Percentiles rank a stretch among this genome's conserved stretches.
Evolutionary conservation across 2,797 vertebrate species (phyloP).

Genomic region (Pygocentrus nattereri): DNA sequence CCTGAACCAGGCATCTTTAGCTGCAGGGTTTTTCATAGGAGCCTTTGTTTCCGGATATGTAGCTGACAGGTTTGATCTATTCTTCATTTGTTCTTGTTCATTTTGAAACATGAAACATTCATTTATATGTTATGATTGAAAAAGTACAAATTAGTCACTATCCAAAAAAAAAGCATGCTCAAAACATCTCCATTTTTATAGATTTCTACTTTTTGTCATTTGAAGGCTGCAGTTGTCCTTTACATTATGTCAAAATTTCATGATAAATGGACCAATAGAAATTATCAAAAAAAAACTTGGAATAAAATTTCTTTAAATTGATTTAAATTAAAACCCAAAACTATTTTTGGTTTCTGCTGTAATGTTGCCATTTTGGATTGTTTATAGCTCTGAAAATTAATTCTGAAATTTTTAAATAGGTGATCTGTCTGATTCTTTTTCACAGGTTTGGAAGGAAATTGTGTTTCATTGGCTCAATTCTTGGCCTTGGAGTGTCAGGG

Average conservation of each 20-base stretch:
- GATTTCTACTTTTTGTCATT: no score
- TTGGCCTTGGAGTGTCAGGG: constrained; percentile 49
- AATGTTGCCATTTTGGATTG: no score
- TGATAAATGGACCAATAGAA: no score
- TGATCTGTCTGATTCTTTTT: background rate
- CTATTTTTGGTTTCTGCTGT: no score
- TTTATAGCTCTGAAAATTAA: background rate
- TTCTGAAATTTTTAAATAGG: background rate
- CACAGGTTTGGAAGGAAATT: constrained; percentile 16
- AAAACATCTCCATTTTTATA: no score
- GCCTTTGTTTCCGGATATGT: constrained; percentile 54
- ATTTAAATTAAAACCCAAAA: no score
- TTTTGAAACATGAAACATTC: background rate
- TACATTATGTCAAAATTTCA: no score
- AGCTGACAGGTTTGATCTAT: constrained; percentile 5
- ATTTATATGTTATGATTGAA: background rate
- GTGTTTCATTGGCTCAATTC: constrained; percentile 48
- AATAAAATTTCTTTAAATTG: no score
- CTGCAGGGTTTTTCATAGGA: constrained; percentile 53
- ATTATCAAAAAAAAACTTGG: no score
- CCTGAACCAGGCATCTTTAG: background rate
- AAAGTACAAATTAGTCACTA: background rate
- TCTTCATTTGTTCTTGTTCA: background rate
- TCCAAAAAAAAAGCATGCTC: no score
- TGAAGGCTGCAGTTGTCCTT: no score